Percentiles rank a stretch among this genome's conserved stretches.
Conservation (phyloP, 2,888 invertebrate species). For the Aethes cnicana region DNA sequence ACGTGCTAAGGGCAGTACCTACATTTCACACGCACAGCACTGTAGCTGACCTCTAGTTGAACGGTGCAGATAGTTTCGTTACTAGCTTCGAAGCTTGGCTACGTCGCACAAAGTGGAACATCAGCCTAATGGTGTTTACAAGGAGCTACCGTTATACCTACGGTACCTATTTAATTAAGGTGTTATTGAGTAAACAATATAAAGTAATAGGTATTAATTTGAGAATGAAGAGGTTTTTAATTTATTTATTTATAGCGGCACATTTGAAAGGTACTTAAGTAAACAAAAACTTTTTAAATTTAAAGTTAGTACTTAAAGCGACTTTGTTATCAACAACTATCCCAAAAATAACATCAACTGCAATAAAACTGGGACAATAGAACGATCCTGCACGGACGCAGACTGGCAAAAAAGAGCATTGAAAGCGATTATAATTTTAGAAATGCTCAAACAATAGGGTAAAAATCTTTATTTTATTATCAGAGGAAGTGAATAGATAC, state of each 20-base stretch:
- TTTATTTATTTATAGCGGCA: conserved; percentile 4
- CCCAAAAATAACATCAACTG: conserved; percentile 48
- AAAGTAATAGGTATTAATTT: conserved; percentile 3
- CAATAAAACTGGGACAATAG: conserved; percentile 66
- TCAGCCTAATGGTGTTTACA: conserved; percentile 6
- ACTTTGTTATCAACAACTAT: conserved; percentile 14
- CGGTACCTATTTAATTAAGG: background rate
- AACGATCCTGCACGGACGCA: conserved; percentile 34
- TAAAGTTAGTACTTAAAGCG: conserved; percentile 10
- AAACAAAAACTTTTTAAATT: background rate
- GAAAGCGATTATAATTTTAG: conserved; percentile 70
- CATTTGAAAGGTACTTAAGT: conserved; percentile 1
- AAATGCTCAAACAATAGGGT: conserved; percentile 65
- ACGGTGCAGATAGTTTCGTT: no score
- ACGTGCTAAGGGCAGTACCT: no score
- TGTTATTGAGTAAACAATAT: conserved; percentile 4
- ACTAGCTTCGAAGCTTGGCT: no score
- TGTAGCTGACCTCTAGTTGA: no score
- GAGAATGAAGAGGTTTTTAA: background rate
- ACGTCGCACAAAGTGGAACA: no score
- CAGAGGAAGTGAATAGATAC: conserved; percentile 77
- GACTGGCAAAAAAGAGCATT: conserved; percentile 53
- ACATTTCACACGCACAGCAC: no score
- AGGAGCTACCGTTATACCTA: background rate
- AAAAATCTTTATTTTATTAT: conserved; percentile 67